Conservation (phyloP, 2,113 vertebrate species). For the Engystomops pustulosus region DNA sequence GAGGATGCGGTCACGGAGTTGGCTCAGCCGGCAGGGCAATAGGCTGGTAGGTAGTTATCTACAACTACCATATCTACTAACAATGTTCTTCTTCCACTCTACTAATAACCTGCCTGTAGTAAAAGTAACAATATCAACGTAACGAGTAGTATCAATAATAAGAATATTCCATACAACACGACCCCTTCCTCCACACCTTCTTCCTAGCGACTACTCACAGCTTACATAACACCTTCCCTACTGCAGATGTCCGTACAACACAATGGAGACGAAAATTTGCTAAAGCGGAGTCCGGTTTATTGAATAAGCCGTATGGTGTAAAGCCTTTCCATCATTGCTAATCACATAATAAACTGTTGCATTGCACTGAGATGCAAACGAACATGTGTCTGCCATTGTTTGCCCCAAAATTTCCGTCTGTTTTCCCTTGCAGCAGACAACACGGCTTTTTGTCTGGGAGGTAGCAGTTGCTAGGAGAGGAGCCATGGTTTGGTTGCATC, state of each 20-base stretch:
- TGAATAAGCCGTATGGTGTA: conserved; percentile 54
- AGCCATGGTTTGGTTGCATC: conserved; percentile 67
- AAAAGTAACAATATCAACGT: not conserved
- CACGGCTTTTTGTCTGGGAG: conserved; percentile 69
- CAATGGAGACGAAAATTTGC: conserved; percentile 41
- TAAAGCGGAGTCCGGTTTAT: conserved; percentile 20
- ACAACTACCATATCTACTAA: too few relatives aligned
- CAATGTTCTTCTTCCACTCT: not conserved
- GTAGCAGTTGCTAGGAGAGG: conserved; percentile 80
- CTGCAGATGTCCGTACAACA: conserved; percentile 34
- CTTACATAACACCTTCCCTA: conserved; percentile 3
- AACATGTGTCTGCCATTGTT: conserved; percentile 76
- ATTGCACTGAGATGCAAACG: conserved; percentile 70
- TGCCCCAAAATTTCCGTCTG: conserved; percentile 68
- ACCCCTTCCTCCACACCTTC: too few relatives aligned
- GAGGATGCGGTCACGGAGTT: too few relatives aligned
- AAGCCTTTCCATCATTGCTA: conserved; percentile 63
- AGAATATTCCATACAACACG: not conserved
- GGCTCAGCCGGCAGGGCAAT: too few relatives aligned
- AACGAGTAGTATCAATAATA: not conserved
- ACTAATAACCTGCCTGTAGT: too few relatives aligned
- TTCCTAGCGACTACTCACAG: not conserved
- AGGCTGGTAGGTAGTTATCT: too few relatives aligned
- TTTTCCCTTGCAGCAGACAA: conserved; percentile 69
- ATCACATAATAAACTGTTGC: conserved; percentile 63